Conservation (phyloP, 2,797 vertebrate genomes). For the Oryzias dopingdopingensis region DNA sequence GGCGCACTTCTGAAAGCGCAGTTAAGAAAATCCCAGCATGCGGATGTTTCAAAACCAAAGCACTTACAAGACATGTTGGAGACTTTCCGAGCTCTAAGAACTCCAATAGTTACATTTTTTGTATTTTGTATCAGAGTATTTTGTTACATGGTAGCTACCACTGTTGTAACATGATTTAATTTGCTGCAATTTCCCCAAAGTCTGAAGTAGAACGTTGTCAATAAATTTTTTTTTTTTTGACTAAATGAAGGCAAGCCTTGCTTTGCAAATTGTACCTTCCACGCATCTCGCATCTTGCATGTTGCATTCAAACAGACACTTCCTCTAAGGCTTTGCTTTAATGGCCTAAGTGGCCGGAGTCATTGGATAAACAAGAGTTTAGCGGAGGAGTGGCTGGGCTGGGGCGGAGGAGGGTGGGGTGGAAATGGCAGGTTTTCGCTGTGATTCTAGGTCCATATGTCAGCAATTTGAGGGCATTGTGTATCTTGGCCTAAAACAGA, state of each 20-base stretch:
- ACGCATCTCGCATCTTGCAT: too few relatives aligned
- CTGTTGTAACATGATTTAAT: slow-evolving; percentile 47
- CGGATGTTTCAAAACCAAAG: slow-evolving; percentile 12
- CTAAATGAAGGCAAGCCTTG: background rate
- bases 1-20: slow-evolving; percentile 30
- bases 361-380: slow-evolving; percentile 91
- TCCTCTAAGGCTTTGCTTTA: slow-evolving; percentile 72
- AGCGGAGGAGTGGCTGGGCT: slow-evolving; percentile 74
- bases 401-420: slow-evolving; percentile 64
- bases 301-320: slow-evolving; percentile 15
- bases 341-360: slow-evolving; percentile 79
- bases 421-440: slow-evolving; percentile 86
- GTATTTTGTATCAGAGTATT: background rate
- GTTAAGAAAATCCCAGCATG: slow-evolving; percentile 6
- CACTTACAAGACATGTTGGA: slow-evolving; percentile 21
- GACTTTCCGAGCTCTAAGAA: slow-evolving; percentile 8
- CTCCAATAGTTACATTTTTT: slow-evolving; percentile 17
- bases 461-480: slow-evolving; percentile 98
- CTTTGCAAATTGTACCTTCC: slow-evolving; percentile 4
- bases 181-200: slow-evolving; percentile 15
- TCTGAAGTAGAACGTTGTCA: too few relatives aligned
- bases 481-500: slow-evolving; percentile 93
- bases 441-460: slow-evolving; percentile 92
- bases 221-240: slow-evolving; percentile 12
- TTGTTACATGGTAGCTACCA: slow-evolving; percentile 52